Conservation (phyloP, 2,888 invertebrate species). For the Cactoblastis cactorum region DNA sequence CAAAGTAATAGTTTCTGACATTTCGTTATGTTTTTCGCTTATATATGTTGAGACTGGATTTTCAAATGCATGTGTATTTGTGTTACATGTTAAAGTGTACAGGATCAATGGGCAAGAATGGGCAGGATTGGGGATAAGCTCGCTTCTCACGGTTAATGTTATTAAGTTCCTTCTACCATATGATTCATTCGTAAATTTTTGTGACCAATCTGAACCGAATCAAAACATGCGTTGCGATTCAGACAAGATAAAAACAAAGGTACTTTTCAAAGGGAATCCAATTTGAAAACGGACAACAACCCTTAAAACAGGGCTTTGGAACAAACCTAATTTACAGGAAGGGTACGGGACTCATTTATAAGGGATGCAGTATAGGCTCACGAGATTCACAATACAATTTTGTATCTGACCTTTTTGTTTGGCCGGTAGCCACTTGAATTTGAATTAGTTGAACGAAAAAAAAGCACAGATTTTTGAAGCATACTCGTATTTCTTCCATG, state of each 20-base stretch:
- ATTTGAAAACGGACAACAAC: constrained; percentile 17
- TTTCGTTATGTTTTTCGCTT: too few species aligned
- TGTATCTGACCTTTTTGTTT: constrained; percentile 7
- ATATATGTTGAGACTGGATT: too few species aligned
- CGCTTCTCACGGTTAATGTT: too few species aligned
- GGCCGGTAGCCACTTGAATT: constrained; percentile 13
- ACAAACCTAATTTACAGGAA: constrained; percentile 62
- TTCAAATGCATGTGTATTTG: too few species aligned
- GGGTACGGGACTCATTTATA: constrained; percentile 33
- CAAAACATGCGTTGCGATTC: neutral
- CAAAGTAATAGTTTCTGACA: too few species aligned
- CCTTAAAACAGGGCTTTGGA: constrained; percentile 30
- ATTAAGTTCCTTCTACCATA: too few species aligned
- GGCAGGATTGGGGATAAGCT: too few species aligned
- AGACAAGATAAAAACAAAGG: constrained; percentile 1
- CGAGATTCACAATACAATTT: constrained; percentile 6
- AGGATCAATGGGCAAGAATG: too few species aligned
- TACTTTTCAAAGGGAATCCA: constrained; percentile 5
- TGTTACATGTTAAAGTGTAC: too few species aligned
- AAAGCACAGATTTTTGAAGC: neutral
- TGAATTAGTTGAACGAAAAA: neutral
- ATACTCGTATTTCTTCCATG: too few species aligned
- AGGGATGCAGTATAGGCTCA: neutral
- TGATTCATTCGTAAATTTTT: too few species aligned
- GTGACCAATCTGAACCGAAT: neutral